Evolutionary conservation across 2,797 vertebrate species (phyloP).

Genomic region (Sphenodon punctatus): DNA sequence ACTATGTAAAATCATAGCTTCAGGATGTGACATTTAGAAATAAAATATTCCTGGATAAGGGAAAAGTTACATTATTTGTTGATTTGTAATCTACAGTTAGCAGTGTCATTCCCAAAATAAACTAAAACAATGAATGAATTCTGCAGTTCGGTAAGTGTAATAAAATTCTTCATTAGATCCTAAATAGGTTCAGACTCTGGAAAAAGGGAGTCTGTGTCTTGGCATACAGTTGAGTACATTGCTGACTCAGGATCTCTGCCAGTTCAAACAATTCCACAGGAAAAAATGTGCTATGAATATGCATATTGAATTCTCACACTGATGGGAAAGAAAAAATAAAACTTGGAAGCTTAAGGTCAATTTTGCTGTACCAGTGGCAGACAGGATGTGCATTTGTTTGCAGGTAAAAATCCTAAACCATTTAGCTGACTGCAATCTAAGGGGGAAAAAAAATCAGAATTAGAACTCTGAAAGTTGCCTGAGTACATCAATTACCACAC

Average conservation of each 20-base stretch:
- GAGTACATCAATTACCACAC: not conserved
- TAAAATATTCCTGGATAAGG: accelerated
- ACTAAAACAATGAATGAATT: accelerated
- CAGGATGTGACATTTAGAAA: accelerated
- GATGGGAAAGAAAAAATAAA: not conserved
- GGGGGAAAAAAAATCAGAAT: not conserved
- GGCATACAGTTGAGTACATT: not conserved
- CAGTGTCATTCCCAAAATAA: accelerated
- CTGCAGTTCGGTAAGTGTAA: not conserved
- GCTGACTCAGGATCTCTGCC: conserved; percentile 48
- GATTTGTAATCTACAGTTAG: not conserved
- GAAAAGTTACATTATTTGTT: accelerated
- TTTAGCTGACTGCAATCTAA: not conserved
- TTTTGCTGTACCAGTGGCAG: not conserved
- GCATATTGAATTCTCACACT: not conserved
- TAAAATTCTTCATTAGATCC: not conserved
- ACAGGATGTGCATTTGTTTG: not conserved
- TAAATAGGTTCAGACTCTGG: not conserved
- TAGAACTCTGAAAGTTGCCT: not conserved
- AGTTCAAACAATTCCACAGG: conserved; percentile 36
- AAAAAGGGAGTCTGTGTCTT: not conserved
- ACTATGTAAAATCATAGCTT: not conserved
- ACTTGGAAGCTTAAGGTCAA: not conserved
- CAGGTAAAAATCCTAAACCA: not conserved
- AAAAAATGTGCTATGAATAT: conserved; percentile 28